These are phyloP conservation scores for Monochamus saltuarius DNA, from an alignment of 1,140 invertebrate genomes.

Conservation along the genomic window DNA sequence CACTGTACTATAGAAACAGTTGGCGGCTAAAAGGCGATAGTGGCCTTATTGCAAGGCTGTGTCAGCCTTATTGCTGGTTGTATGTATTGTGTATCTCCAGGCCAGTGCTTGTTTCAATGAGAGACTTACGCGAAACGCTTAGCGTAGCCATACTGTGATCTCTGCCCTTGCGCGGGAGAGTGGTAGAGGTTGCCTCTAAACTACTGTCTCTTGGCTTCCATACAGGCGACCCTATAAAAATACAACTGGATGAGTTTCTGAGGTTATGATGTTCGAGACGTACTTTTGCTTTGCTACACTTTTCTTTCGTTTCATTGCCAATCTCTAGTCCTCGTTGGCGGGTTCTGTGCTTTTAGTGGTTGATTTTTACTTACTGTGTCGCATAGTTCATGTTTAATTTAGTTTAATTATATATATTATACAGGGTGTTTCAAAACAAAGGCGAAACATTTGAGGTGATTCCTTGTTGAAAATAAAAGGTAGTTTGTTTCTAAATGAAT, in stretches of 20 bases:
- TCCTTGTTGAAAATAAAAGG: too few species aligned
- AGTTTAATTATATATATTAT: too few species aligned
- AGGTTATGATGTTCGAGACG: background rate
- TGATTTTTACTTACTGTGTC: too few species aligned
- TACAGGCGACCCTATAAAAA: conserved; percentile 81
- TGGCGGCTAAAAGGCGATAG: background rate
- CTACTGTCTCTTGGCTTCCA: conserved; percentile 83
- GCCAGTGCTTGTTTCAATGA: conserved; percentile 45
- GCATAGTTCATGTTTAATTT: too few species aligned
- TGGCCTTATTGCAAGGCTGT: background rate
- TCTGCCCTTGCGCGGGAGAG: conserved; percentile 52
- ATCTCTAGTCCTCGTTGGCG: too few species aligned
- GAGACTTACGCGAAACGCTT: conserved; percentile 51
- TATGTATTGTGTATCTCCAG: conserved; percentile 49
- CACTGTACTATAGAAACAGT: background rate
- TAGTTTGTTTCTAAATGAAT: too few species aligned
- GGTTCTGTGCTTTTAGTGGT: too few species aligned
- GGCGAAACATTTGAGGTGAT: too few species aligned
- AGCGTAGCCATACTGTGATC: conserved; percentile 39
- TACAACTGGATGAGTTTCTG: conserved; percentile 25
- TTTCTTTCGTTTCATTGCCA: too few species aligned
- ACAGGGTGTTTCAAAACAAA: too few species aligned
- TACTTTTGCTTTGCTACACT: too few species aligned
- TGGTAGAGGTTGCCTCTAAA: conserved; percentile 51
- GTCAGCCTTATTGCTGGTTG: conserved; percentile 34